A percentile compares a stretch with the other conserved stretches of the same genome.
Conservation (phyloP, 2,797 vertebrate species). For the Gobionotothen gibberifrons region DNA sequence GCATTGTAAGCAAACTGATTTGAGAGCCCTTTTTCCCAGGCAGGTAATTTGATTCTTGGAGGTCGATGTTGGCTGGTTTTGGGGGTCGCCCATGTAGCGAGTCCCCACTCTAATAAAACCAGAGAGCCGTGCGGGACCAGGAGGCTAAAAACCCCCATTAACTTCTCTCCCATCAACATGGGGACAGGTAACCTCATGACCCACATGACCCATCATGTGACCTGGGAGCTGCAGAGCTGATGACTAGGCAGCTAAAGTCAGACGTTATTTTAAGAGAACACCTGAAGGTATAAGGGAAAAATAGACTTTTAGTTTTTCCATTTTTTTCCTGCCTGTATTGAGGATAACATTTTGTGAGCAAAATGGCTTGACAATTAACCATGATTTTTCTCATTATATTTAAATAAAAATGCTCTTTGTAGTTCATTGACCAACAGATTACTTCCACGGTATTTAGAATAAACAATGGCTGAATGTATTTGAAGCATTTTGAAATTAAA, state of each 20-base stretch:
- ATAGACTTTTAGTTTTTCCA: slow-evolving; percentile 12
- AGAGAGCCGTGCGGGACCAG: slow-evolving; percentile 57
- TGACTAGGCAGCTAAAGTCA: slow-evolving; percentile 52
- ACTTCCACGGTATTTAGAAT: not conserved
- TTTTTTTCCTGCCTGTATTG: not conserved
- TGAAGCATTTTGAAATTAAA: too few relatives aligned
- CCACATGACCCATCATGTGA: slow-evolving; percentile 67
- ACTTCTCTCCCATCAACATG: slow-evolving; percentile 70
- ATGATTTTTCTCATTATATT: not conserved
- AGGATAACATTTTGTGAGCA: not conserved
- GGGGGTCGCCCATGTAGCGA: slow-evolving; percentile 64
- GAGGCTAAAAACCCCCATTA: slow-evolving; percentile 75
- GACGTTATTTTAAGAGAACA: slow-evolving; percentile 45
- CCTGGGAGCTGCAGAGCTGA: slow-evolving; percentile 55
- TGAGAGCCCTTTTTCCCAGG: slow-evolving; percentile 67
- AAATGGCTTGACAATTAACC: not conserved
- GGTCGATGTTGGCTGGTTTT: slow-evolving; percentile 64
- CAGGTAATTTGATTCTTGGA: slow-evolving; percentile 75
- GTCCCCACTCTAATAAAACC: slow-evolving; percentile 76
- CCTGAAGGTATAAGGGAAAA: slow-evolving; percentile 23
- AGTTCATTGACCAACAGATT: not conserved
- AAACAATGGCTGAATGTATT: too few relatives aligned
- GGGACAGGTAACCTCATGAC: slow-evolving; percentile 71
- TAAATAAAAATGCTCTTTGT: not conserved
- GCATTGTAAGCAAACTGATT: slow-evolving; percentile 68